Evolutionary conservation across 2,797 vertebrate genomes (phyloP), one percentile per base, ranked within the genome.

Genomic region (Syngnathus rostellatus): DNA sequence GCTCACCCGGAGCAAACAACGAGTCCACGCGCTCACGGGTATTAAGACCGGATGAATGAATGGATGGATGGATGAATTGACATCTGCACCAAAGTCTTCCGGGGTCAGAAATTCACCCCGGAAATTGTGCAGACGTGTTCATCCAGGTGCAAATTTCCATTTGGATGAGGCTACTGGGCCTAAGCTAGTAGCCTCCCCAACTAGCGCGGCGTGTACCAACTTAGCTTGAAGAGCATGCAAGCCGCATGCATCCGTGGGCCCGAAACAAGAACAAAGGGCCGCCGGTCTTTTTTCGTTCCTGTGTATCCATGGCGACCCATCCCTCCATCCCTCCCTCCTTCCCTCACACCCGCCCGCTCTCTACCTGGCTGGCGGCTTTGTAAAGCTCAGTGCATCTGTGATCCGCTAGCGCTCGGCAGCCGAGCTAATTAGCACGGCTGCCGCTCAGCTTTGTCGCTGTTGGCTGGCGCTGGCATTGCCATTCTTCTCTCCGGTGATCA

Each of bases 1-100:
- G 91, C 63, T 97, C 95, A 3, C 93, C 94, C 0, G 91, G 89
- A 31, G 89, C 93, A 74, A 92, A 94, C 85, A 92, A 90, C 72
- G 89, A 93, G n/a, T 88, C 93, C 48, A 86, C 92, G 77, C 85
- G 64, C 89, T 92, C 92, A 81, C 94, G 89, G 79, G 90, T 83
- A 75, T 39, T 39, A 50, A 6, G 6, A 38, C 9, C n/a, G 54
- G 68, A 57, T 58, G 69, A 25, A 45, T 46, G 40, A 21, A 31
- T 62, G 11, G 41, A 62, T 1, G 41, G 14, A 41, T 46, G 61
- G 2, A 23, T 62, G 21, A 3, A 17, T 31, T 57, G 58, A 40
- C 19, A 40, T 40, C 19, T n/a, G 10, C 19, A 11, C 37, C 54
- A 57, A 57, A 31, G 31, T 50, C 3, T 51, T 51, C 48, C 19